phyloP scores from a whole-genome alignment of 2,113 vertebrate genomes.

The Thunnus thynnus region DNA sequence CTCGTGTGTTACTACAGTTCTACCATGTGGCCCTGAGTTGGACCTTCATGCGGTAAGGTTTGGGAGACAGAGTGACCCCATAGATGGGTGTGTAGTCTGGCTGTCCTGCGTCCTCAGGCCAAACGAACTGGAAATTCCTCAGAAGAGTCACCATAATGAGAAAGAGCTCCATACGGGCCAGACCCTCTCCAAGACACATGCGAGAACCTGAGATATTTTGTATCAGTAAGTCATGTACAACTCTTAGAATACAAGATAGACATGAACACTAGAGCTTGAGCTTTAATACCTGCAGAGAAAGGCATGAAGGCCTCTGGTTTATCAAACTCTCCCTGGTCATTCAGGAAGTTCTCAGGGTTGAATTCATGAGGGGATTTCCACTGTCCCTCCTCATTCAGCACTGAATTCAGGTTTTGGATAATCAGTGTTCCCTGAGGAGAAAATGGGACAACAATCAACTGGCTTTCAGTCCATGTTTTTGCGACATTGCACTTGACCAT shows the following conservation, averaged over 20 bases:
- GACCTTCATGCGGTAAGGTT: conserved; percentile 50
- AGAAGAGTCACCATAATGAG: conserved; percentile 59
- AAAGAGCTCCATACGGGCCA: conserved; percentile 76
- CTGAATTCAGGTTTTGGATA: conserved; percentile 71
- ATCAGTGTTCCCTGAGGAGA: conserved; percentile 67
- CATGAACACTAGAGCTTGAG: too few relatives aligned
- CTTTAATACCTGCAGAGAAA: conserved; percentile 59
- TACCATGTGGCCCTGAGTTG: neutral
- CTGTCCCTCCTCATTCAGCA: conserved; percentile 74
- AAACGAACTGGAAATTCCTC: conserved; percentile 64
- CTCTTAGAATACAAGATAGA: neutral
- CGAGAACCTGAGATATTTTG: conserved; percentile 56
- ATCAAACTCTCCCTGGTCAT: conserved; percentile 74
- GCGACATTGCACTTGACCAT: too few relatives aligned
- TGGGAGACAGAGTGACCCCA: conserved; percentile 50
- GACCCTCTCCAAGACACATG: conserved; percentile 68
- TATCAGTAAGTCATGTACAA: neutral
- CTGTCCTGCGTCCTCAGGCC: conserved; percentile 61
- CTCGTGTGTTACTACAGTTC: too few relatives aligned
- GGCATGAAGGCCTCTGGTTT: conserved; percentile 81
- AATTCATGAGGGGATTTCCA: conserved; percentile 82
- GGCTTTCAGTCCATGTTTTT: too few relatives aligned
- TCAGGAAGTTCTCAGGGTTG: conserved; percentile 82
- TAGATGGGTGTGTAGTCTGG: conserved; percentile 61
- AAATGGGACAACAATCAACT: neutral